A percentile compares a stretch with the other conserved stretches of the same genome.
Conservation (phyloP, 2,797 vertebrate genomes). For the Leptatherina wallacei region DNA sequence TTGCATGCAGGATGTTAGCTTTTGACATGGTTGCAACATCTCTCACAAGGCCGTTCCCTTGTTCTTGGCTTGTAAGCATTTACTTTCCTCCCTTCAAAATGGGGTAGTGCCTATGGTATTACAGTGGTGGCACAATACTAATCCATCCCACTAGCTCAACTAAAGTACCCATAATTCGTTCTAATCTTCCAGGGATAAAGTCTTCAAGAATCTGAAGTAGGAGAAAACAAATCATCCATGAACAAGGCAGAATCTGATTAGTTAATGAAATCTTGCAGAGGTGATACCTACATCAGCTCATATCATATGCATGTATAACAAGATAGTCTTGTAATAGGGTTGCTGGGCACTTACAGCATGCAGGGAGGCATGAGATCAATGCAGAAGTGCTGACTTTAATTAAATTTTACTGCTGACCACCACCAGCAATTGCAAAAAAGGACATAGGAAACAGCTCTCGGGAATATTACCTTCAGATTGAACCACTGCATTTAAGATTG, state of each 20-base stretch:
- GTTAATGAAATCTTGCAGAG: constrained; percentile 69
- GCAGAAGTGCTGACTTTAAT: constrained; percentile 69
- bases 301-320: constrained; percentile 47
- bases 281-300: constrained; percentile 55
- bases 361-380: constrained; percentile 55
- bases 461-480: constrained; percentile 67
- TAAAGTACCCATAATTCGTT: constrained; percentile 78
- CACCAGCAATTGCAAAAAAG: constrained; percentile 53
- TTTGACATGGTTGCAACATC: constrained; percentile 68
- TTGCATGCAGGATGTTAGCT: constrained; percentile 59
- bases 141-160: constrained; percentile 77
- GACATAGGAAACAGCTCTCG: constrained; percentile 60
- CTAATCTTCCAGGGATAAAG: constrained; percentile 79
- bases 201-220: constrained; percentile 73
- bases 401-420: constrained; percentile 70
- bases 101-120: constrained; percentile 64
- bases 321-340: constrained; percentile 56
- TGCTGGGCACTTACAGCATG: constrained; percentile 54
- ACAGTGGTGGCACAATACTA: constrained; percentile 69
- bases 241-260: constrained; percentile 73
- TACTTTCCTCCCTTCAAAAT: constrained; percentile 58
- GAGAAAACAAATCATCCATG: constrained; percentile 76
- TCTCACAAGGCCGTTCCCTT: constrained; percentile 60
- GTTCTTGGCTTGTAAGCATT: constrained; percentile 66
- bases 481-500: constrained; percentile 52